Percentiles rank a stretch among this genome's conserved stretches.
phyloP scores from a whole-genome alignment of 2,797 vertebrate species.

The Pitangus sulphuratus region DNA sequence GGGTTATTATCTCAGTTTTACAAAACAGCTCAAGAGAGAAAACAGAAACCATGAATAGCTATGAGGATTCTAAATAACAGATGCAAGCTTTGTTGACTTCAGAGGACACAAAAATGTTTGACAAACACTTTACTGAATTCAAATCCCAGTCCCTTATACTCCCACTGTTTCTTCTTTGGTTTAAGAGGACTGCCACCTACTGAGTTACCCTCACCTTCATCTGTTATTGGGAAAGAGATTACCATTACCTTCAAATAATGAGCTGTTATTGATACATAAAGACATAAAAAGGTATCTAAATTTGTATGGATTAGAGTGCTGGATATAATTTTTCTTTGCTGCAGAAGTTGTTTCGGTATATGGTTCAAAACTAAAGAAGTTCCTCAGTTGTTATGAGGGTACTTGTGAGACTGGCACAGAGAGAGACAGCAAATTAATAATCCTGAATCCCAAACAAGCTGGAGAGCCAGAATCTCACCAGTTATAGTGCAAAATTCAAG shows the following conservation, averaged over 20 bases:
- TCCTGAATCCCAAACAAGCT: neutral
- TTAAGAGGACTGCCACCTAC: conserved; percentile 33
- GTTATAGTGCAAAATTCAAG: neutral
- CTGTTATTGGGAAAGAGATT: neutral
- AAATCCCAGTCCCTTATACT: neutral
- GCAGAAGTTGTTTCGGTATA: neutral
- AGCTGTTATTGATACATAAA: neutral
- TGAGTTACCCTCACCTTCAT: neutral
- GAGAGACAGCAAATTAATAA: neutral
- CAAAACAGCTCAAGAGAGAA: neutral
- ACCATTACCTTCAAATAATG: neutral
- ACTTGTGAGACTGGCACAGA: neutral
- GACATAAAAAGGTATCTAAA: neutral
- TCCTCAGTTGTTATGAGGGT: neutral
- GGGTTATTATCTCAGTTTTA: neutral
- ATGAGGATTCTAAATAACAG: neutral
- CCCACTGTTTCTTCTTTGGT: neutral
- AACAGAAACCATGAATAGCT: neutral
- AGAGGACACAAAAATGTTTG: neutral
- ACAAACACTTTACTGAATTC: neutral
- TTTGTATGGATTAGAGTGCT: neutral
- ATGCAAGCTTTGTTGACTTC: neutral
- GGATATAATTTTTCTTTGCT: neutral
- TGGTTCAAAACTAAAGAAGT: neutral
- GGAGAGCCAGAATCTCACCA: neutral